Conservation (phyloP, 2,888 invertebrate genomes). For the Neria commutata region DNA sequence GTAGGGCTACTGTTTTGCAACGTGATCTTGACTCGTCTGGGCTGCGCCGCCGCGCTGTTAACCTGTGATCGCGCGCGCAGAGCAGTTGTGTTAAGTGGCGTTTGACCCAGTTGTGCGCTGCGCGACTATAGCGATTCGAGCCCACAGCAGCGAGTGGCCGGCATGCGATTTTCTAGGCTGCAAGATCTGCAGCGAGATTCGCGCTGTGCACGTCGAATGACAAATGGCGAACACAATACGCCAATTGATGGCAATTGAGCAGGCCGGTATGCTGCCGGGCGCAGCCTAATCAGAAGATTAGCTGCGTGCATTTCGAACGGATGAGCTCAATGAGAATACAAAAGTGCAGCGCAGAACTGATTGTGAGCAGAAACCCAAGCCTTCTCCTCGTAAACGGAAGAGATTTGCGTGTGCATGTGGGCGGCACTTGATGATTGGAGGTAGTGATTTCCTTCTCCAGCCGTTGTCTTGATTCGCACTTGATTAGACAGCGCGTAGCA, state of each 20-base stretch:
- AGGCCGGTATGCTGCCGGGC: constrained; percentile 10
- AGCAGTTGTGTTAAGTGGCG: constrained; percentile 44
- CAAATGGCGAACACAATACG: constrained; percentile 43
- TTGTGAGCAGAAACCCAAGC: constrained; percentile 47
- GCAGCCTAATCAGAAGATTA: constrained; percentile 8
- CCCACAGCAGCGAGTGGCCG: neutral
- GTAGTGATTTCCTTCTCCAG: too few relatives aligned
- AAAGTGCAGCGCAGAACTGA: constrained; percentile 31
- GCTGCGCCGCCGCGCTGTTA: neutral
- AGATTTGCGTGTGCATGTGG: constrained; percentile 15
- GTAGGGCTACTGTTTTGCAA: constrained; percentile 43
- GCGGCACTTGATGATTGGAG: too few relatives aligned
- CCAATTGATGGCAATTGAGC: constrained; percentile 51
- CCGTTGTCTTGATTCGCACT: too few relatives aligned
- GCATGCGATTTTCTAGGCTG: constrained; percentile 8
- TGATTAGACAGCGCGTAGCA: too few relatives aligned
- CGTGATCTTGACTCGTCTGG: neutral
- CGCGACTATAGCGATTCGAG: neutral
- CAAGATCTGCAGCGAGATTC: constrained; percentile 39
- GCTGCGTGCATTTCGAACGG: constrained; percentile 32
- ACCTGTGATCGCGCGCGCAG: neutral
- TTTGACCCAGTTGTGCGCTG: constrained; percentile 48
- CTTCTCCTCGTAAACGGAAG: too few relatives aligned
- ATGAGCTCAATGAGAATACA: constrained; percentile 54
- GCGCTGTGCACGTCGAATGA: constrained; percentile 40